phyloP scores from a whole-genome alignment of 2,797 vertebrate species.

The Xerus rutilus region DNA sequence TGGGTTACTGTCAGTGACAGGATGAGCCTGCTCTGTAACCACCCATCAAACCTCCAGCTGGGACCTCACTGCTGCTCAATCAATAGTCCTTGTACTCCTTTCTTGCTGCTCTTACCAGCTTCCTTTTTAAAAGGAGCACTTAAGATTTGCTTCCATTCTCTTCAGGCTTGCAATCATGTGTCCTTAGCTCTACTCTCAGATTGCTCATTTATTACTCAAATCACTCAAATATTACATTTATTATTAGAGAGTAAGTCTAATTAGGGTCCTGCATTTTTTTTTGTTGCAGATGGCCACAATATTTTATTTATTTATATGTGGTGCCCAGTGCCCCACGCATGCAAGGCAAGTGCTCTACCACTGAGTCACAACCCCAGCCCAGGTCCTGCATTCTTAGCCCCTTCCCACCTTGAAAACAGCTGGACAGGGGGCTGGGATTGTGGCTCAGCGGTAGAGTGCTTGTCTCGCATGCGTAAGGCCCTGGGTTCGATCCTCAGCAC shows the following conservation, averaged over 20 bases:
- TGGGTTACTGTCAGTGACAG: neutral
- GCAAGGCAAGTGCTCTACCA: too few species aligned
- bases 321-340: too few species aligned
- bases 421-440: too few species aligned
- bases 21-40: neutral
- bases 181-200: neutral
- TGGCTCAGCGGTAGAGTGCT: too few species aligned
- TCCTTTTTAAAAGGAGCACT: neutral
- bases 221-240: too few species aligned
- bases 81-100: neutral
- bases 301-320: too few species aligned
- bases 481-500: too few species aligned
- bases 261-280: neutral
- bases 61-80: neutral
- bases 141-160: neutral
- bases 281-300: too few species aligned
- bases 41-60: rapidly evolving
- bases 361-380: too few species aligned
- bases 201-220: neutral
- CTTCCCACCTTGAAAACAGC: conserved; percentile 14
- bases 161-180: neutral
- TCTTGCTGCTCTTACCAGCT: neutral
- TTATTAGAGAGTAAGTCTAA: neutral
- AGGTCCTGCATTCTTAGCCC: neutral
- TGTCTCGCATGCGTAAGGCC: too few species aligned